phyloP scores from a whole-genome alignment of 2,888 invertebrate species.

The Ischnus inquisitorius region DNA sequence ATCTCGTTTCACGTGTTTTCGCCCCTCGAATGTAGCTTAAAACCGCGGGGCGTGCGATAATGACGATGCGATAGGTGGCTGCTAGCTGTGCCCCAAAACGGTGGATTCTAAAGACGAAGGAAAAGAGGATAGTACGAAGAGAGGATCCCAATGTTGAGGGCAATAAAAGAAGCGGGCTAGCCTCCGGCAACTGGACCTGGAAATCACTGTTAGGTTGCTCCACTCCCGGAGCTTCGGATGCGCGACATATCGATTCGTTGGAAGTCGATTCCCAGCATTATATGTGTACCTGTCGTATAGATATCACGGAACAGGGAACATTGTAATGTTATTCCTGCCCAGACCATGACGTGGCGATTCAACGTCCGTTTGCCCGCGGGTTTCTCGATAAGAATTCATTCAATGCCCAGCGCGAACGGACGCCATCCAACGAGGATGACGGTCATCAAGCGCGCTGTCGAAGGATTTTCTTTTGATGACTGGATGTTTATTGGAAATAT shows the following conservation, averaged over 20 bases:
- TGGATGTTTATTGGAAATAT: slow-evolving; percentile 30
- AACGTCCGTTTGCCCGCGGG: slow-evolving; percentile 24
- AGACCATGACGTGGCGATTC: slow-evolving; percentile 52
- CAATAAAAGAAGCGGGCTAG: slow-evolving; percentile 15
- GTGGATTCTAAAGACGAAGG: slow-evolving; percentile 30
- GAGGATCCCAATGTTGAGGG: slow-evolving; percentile 26
- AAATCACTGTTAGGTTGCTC: slow-evolving; percentile 14
- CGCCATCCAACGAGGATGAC: slow-evolving; percentile 32
- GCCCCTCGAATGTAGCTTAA: slow-evolving; percentile 73
- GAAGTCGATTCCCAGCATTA: slow-evolving; percentile 66
- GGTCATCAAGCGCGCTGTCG: slow-evolving; percentile 51
- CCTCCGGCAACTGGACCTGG: slow-evolving; percentile 54
- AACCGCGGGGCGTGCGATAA: slow-evolving; percentile 82
- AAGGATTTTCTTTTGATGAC: slow-evolving; percentile 25
- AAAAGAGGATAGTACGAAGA: slow-evolving; percentile 18
- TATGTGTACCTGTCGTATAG: slow-evolving; percentile 48
- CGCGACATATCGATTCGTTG: slow-evolving; percentile 63
- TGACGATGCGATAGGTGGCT: slow-evolving; percentile 78
- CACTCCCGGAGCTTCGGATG: slow-evolving; percentile 43
- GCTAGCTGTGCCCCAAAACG: slow-evolving; percentile 28
- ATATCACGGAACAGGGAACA: slow-evolving; percentile 38
- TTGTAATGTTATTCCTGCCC: slow-evolving; percentile 12
- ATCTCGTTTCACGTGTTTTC: slow-evolving; percentile 64
- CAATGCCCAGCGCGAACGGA: slow-evolving; percentile 43
- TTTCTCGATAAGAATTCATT: slow-evolving; percentile 60